Conservation (phyloP, 2,797 vertebrate species). For the Scyliorhinus canicula region DNA sequence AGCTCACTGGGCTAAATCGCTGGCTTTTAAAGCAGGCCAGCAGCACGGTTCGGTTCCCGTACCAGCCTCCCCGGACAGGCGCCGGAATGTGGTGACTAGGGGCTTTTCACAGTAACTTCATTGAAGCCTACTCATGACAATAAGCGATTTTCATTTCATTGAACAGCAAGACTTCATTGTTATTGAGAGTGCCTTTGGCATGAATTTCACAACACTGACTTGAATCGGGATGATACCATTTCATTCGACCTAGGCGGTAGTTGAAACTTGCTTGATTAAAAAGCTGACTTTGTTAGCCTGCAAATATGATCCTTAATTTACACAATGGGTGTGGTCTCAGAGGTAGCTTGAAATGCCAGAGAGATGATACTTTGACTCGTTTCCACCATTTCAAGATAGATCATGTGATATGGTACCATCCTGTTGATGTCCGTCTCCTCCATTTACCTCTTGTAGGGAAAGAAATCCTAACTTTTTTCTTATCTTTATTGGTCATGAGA, state of each 20-base stretch:
- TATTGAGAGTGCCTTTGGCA: neutral
- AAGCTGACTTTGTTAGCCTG: neutral
- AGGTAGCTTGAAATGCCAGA: neutral
- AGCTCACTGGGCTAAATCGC: no score
- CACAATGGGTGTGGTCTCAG: neutral
- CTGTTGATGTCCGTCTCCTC: neutral
- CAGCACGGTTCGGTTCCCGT: no score
- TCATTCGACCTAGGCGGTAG: neutral
- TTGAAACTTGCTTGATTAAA: slow-evolving; percentile 7
- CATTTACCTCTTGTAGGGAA: neutral
- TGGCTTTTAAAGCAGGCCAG: no score
- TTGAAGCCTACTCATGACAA: no score
- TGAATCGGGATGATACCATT: neutral
- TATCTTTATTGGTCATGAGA: neutral
- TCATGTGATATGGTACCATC: neutral
- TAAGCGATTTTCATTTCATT: no score
- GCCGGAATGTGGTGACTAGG: no score
- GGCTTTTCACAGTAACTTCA: no score
- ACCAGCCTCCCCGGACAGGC: no score
- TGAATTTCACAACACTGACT: neutral
- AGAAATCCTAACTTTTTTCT: neutral
- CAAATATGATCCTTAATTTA: neutral
- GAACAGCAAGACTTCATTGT: neutral
- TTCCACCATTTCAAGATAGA: neutral
- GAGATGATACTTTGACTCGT: neutral